A percentile compares a stretch with the other conserved stretches of the same genome.
Conservation (phyloP, 2,797 vertebrate genomes). For the Enteromius anoplus region DNA sequence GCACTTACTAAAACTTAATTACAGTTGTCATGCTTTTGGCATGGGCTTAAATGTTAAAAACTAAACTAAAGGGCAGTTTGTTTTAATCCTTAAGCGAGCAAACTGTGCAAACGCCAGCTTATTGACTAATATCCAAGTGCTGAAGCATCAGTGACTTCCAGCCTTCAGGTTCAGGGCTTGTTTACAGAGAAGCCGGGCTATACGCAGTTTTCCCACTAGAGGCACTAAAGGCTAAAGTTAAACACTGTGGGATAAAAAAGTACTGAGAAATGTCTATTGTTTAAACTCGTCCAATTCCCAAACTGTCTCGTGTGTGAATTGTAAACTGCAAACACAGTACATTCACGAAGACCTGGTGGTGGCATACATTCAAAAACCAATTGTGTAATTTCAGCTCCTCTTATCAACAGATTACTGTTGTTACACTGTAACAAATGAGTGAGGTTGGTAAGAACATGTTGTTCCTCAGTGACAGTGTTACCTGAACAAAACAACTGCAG, state of each 20-base stretch:
- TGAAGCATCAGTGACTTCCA: neutral
- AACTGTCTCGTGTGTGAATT: neutral
- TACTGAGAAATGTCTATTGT: constrained; percentile 43
- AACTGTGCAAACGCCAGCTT: neutral
- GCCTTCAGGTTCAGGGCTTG: neutral
- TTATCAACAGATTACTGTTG: neutral
- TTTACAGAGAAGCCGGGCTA: neutral
- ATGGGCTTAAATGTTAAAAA: neutral
- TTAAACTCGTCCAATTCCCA: neutral
- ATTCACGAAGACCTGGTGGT: neutral
- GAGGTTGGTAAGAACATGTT: neutral
- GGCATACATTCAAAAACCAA: neutral
- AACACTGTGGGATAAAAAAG: constrained; percentile 52
- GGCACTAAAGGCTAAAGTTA: constrained; percentile 56
- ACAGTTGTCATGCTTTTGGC: neutral
- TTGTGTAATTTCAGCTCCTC: neutral
- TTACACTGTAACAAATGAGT: neutral
- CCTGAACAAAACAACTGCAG: neutral
- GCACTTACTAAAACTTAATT: neutral
- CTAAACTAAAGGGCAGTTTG: neutral
- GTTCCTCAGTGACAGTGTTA: neutral
- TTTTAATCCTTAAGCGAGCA: neutral
- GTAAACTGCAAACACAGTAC: neutral
- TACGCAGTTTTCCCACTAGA: constrained; percentile 69
- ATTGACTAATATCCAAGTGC: neutral